Conservation (phyloP, 30 jellyfish, hydroid and myxozoan species). For the Turritopsis rubra region DNA sequence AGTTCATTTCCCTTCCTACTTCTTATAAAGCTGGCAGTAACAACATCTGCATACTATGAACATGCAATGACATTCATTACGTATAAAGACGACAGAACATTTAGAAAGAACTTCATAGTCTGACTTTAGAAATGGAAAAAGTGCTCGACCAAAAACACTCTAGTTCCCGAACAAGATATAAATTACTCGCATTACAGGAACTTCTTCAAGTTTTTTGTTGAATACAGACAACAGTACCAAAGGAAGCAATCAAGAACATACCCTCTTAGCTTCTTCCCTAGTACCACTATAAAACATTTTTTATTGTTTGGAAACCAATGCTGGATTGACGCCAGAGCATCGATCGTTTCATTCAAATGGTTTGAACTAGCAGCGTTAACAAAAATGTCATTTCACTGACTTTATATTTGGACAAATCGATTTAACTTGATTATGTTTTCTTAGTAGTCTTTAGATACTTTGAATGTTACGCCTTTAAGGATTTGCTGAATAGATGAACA, state of each 20-base stretch:
- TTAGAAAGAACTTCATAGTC: no score
- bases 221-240: background rate
- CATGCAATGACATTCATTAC: no score
- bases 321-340: background rate
- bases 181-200: background rate
- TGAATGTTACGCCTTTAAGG: background rate
- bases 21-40: background rate
- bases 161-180: no score
- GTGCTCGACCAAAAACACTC: no score
- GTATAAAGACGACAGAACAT: no score
- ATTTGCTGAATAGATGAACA: background rate
- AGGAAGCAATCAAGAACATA: background rate
- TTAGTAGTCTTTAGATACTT: background rate
- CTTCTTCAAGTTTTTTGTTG: background rate
- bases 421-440: background rate
- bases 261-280: background rate
- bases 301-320: background rate
- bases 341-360: background rate
- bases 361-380: background rate
- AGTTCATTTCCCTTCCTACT: background rate
- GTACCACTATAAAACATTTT: background rate
- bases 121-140: no score
- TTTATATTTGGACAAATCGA: background rate
- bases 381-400: background rate
- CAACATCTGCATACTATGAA: no score